A percentile compares a stretch with the other conserved stretches of the same genome.
Evolutionary conservation across 92 coral and sea anemone genomes (phyloP).

Genomic region (Diadumene lineata): DNA sequence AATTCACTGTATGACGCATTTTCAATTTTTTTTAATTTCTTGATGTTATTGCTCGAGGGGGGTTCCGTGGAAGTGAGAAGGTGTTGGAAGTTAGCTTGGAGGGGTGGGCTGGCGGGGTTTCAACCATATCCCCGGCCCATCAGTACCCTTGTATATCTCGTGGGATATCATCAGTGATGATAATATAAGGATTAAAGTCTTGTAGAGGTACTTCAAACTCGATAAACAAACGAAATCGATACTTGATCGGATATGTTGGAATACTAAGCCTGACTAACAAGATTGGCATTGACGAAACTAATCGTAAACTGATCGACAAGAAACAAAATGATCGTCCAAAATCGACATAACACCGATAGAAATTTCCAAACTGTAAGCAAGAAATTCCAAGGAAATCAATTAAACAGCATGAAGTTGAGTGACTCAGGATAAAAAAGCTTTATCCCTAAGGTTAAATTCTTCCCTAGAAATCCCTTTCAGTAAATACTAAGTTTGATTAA

Average conservation of each 20-base stretch:
- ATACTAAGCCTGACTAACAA: constrained; percentile 31
- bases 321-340: background rate
- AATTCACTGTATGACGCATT: no score
- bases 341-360: background rate
- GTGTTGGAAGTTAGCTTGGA: no score
- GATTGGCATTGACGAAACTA: constrained; percentile 14
- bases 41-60: no score
- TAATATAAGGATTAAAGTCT: constrained; percentile 16
- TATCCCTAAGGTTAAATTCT: constrained; percentile 14
- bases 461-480: constrained; percentile 28
- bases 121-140: background rate
- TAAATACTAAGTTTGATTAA: constrained; percentile 23
- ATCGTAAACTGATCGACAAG: background rate
- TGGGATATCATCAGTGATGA: constrained; percentile 19
- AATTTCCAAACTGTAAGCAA: background rate
- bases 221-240: constrained; percentile 25
- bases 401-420: background rate
- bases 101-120: constrained; percentile 74
- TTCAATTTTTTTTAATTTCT: no score
- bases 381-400: background rate
- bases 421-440: background rate
- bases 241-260: constrained; percentile 18
- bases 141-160: background rate
- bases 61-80: no score
- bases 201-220: constrained; percentile 10